These are phyloP conservation scores for Ennomos erosarius DNA, from an alignment of 2,888 invertebrate species.

Conservation along the genomic window DNA sequence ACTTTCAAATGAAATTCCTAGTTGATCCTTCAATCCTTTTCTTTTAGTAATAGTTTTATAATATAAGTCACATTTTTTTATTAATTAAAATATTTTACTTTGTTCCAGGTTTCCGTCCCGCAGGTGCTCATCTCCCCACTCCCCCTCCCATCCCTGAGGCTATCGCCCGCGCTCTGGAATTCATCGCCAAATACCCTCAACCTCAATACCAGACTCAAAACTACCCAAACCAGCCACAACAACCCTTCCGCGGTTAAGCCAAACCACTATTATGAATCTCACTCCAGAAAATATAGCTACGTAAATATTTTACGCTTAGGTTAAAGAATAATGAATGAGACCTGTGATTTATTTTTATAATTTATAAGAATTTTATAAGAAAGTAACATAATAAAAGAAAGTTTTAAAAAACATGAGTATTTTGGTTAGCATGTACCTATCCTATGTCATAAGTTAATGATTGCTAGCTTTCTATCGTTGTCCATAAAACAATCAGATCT, in stretches of 20 bases:
- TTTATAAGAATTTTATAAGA: conserved; percentile 38
- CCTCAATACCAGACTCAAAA: conserved; percentile 55
- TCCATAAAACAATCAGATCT: no score
- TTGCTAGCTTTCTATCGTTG: no score
- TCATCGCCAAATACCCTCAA: conserved; percentile 67
- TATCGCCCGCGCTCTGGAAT: conserved; percentile 81
- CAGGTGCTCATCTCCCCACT: conserved; percentile 87
- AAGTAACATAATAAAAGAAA: conserved; percentile 31
- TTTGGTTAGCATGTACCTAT: no score
- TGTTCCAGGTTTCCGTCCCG: conserved; percentile 84
- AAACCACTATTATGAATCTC: conserved; percentile 12
- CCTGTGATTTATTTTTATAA: conserved; percentile 76
- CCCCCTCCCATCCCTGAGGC: conserved; percentile 87
- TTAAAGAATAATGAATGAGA: conserved; percentile 62
- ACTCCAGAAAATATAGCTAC: conserved; percentile 45
- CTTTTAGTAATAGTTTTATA: no score
- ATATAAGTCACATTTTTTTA: no score
- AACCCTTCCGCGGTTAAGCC: conserved; percentile 68
- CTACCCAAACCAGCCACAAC: conserved; percentile 43
- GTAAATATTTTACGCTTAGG: conserved; percentile 46
- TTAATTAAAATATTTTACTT: conserved; percentile 12
- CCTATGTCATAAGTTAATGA: no score
- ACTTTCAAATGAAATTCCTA: no score
- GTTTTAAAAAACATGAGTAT: conserved; percentile 1
- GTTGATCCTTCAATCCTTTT: no score